Evolutionary conservation across 2,888 invertebrate genomes (phyloP).

Genomic region (Cordylochernes scorpioides): DNA sequence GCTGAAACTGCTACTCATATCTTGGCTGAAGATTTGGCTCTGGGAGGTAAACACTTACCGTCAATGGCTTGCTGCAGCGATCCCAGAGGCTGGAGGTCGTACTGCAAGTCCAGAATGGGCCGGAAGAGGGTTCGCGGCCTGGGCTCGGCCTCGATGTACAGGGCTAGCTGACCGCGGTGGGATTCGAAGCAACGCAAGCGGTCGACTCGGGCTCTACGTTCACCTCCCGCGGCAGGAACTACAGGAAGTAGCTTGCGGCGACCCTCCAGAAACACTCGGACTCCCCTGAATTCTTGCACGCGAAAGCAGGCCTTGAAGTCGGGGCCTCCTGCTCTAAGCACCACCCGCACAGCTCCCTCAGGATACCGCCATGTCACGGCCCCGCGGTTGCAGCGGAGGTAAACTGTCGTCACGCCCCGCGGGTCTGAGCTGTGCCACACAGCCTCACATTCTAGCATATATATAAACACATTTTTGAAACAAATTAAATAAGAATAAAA

Average conservation of each 20-base stretch:
- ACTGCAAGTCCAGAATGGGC: too few species aligned
- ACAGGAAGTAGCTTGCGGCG: slow-evolving; percentile 31
- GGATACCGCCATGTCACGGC: slow-evolving; percentile 44
- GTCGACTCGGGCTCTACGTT: slow-evolving; percentile 2
- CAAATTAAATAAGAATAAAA: too few species aligned
- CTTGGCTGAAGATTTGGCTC: too few species aligned
- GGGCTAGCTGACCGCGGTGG: slow-evolving; percentile 33
- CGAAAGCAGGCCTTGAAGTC: slow-evolving; percentile 44
- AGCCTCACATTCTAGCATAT: too few species aligned
- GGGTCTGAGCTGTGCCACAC: too few species aligned
- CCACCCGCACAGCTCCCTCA: slow-evolving; percentile 38
- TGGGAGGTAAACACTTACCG: too few species aligned
- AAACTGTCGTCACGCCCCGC: slow-evolving; percentile 36
- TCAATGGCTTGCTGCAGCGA: too few species aligned
- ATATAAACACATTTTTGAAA: too few species aligned
- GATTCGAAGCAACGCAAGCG: slow-evolving; percentile 32
- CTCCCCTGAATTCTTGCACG: slow-evolving; percentile 20
- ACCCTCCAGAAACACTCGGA: slow-evolving; percentile 38
- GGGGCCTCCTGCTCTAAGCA: slow-evolving; percentile 28
- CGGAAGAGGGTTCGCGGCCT: too few species aligned
- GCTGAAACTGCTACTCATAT: too few species aligned
- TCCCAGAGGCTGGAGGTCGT: too few species aligned
- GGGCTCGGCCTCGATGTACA: slow-evolving; percentile 34
- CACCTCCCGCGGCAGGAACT: slow-evolving; percentile 25
- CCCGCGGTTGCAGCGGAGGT: slow-evolving; percentile 43